These are phyloP conservation scores for Brienomyrus brachyistius DNA, from an alignment of 2,113 vertebrate species.

Conservation along the genomic window DNA sequence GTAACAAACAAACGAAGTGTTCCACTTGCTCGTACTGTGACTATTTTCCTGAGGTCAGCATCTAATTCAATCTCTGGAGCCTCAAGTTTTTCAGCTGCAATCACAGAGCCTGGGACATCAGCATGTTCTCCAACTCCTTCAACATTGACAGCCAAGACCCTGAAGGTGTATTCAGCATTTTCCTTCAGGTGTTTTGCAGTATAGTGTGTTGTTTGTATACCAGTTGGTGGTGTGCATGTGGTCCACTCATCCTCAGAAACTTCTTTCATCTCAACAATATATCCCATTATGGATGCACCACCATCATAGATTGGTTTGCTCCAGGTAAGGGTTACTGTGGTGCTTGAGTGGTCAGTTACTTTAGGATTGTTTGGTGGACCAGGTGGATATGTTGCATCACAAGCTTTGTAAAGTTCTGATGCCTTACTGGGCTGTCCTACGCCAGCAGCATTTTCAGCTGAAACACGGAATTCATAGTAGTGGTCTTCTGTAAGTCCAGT, in stretches of 20 bases:
- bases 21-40: constrained; percentile 78
- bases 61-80: constrained; percentile 95
- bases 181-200: constrained; percentile 87
- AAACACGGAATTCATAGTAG: constrained; percentile 89
- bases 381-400: constrained; percentile 86
- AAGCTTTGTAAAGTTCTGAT: constrained; percentile 81
- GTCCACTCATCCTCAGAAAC: constrained; percentile 81
- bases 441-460: constrained; percentile 95
- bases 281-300: constrained; percentile 80
- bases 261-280: constrained; percentile 84
- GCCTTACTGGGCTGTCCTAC: constrained; percentile 80
- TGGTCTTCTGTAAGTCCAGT: constrained; percentile 85
- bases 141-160: constrained; percentile 84
- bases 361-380: constrained; percentile 90
- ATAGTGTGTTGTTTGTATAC: constrained; percentile 76
- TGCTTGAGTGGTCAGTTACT: constrained; percentile 83
- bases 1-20: constrained; percentile 89
- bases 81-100: constrained; percentile 80
- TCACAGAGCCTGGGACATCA: constrained; percentile 72
- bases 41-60: constrained; percentile 89
- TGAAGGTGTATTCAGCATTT: constrained; percentile 91
- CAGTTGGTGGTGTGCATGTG: constrained; percentile 73
- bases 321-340: constrained; percentile 85
- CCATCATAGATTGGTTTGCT: constrained; percentile 93
- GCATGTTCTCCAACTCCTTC: constrained; percentile 91